Base-by-base conservation (phyloP, 92 coral and sea anemone species). In the Zoanthus solanderi region DNA sequence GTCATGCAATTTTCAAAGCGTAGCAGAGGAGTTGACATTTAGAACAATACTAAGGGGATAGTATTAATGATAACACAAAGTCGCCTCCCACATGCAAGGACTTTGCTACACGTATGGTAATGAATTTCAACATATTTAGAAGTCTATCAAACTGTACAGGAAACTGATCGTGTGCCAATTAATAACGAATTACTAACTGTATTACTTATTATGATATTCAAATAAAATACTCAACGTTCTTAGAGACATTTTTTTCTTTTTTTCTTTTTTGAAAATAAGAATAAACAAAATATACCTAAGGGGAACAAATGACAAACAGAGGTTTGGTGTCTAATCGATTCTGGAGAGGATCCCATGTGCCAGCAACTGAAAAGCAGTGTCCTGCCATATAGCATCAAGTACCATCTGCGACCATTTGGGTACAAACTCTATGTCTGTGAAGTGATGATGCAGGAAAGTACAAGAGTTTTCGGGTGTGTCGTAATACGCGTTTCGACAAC, bases 281-380 rank as follows among this genome's bases (percentile, higher is more conserved):
- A 68, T 9, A 68, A 68, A 68, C 73, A 68, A 17, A 0, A 68
- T 68, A 17, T 68, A 68, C 73, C 73, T 68, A 68, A 68, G 73
- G 73, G 73, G 14, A 0, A 68, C 73, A 1, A 68, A 68, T 42
- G 29, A 68, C 73, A 18, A 29, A 68, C 73, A 5, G 73, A 68
- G 73, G 73, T 17, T 68, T 68, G 73, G 73, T 68, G 73, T 68
- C n/a, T 68, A 68, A 10, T 67, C 72, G 72, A 17, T 67, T 67
- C 72, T 67, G 37, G 72, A 23, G 23, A 23, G 23, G 23, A 23
- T 23, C 23, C 23, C 23, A 23, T 23, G 23, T 23, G 23, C 23
- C 72, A 67, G 72, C 72, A 17, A 67, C 72, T 12, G 72, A 67
- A 67, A 18, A 67, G 72, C 72, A 67, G 31, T n/a, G 72, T 67